phyloP scores from a whole-genome alignment of 1,140 invertebrate genomes.

The Watersipora subatra region DNA sequence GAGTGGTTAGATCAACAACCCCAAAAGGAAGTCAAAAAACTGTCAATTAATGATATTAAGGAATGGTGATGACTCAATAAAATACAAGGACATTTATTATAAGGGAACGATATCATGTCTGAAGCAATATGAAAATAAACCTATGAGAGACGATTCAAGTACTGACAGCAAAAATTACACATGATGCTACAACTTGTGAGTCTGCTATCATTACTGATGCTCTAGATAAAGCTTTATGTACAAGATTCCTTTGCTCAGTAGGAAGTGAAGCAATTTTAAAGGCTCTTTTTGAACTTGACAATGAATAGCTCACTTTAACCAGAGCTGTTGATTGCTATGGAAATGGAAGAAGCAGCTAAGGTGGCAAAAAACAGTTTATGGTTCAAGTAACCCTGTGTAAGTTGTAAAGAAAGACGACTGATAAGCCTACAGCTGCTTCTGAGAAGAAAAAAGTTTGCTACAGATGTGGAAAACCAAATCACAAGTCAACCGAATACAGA shows the following conservation, averaged over 20 bases:
- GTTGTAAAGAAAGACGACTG: background rate
- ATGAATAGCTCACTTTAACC: constrained; percentile 1
- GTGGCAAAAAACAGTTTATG: constrained; percentile 1
- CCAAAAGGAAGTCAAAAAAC: no score
- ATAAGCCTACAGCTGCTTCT: background rate
- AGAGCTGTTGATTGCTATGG: constrained; percentile 1
- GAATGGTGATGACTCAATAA: constrained; percentile 1
- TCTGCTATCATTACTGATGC: background rate
- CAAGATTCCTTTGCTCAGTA: constrained; percentile 1
- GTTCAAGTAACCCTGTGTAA: background rate
- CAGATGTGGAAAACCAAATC: background rate
- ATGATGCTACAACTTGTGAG: constrained; percentile 1
- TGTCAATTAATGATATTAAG: no score
- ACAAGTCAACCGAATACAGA: background rate
- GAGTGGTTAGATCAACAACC: background rate
- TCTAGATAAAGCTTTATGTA: background rate
- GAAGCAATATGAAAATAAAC: constrained; percentile 2
- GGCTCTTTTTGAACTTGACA: constrained; percentile 3
- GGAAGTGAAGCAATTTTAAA: constrained; percentile 1
- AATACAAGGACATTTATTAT: background rate
- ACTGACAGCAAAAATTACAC: background rate
- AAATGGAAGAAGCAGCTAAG: background rate
- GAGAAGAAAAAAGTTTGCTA: background rate
- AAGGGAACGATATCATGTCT: background rate
- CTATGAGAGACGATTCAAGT: background rate